Conservation (phyloP, 2,113 vertebrate species). For the Halichoeres trimaculatus region DNA sequence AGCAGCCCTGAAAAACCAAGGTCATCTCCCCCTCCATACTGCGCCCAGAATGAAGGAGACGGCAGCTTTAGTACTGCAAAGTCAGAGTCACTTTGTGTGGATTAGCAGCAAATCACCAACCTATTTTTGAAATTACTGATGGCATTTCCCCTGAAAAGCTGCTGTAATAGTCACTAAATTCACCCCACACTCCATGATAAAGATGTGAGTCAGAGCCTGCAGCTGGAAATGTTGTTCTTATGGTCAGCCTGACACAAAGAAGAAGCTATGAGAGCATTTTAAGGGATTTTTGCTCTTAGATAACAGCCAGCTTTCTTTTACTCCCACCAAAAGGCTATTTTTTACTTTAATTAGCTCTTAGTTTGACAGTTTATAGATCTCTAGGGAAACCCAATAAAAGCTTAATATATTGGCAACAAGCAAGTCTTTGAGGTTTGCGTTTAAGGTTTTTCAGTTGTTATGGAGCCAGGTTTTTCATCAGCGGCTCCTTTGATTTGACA, state of each 20-base stretch:
- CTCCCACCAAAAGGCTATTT: background rate
- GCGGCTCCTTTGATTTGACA: no score
- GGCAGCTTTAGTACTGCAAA: constrained; percentile 4
- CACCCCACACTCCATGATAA: constrained; percentile 20
- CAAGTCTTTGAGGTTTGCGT: no score
- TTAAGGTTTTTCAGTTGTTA: no score
- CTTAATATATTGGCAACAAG: no score
- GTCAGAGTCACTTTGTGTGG: constrained; percentile 34
- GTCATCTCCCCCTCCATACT: constrained; percentile 18
- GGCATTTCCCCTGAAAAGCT: constrained; percentile 19
- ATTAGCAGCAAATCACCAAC: constrained; percentile 20
- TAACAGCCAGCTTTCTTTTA: background rate
- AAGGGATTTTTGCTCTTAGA: background rate
- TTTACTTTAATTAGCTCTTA: no score
- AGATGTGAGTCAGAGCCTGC: constrained; percentile 56
- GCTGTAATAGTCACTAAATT: constrained; percentile 37
- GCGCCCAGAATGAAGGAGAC: constrained; percentile 1
- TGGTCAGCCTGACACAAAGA: constrained; percentile 14
- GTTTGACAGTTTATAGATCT: no score
- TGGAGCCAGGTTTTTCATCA: no score
- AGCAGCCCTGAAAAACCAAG: constrained; percentile 27
- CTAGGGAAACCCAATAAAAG: no score
- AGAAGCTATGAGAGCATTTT: background rate
- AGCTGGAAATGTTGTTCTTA: constrained; percentile 7
- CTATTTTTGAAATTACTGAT: constrained; percentile 41